Evolutionary conservation across 2,113 vertebrate species (phyloP), one percentile per base, ranked within the genome.

Genomic region (Cardinalis cardinalis): DNA sequence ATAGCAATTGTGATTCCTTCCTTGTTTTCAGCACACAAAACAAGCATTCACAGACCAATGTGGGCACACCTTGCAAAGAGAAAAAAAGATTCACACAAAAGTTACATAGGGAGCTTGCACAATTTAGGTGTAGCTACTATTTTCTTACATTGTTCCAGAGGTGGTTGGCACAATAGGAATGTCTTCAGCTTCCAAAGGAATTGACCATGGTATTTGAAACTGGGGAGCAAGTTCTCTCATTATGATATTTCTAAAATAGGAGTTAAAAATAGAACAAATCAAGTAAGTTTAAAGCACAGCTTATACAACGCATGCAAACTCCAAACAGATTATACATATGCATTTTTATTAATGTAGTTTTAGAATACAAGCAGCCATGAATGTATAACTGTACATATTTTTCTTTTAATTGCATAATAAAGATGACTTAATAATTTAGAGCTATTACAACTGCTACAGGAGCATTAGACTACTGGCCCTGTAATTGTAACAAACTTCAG

Each of bases 111-210:
- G 9, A 73, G 21, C 59, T 88, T n/a, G 24, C 5, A 55, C 10
- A 89, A 85, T 84, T 75, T 58, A 79, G 38, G n/a, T 26, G 36
- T 51, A 93, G 74, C 44, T 53, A 61, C 55, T 51, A 74, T 58
- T 90, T 81, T 95, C 98, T 96, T 97, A 99, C 98, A 99, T 99
- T 85, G 98, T 99, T 84, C 98, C 98, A 81, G 98, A 99, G 64
- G 98, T 99, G 48, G 98, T 99, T 93, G 98, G 98, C 69, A 99
- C 98, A 95, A 99, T 99, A 44, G 98, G 98, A 73, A 99, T 99
- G 93, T 99, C 98, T 94, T 99, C 98, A 76, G 98, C 98, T 97
- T 99, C 98, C 88, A 99, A 92, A 44, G 98, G 98, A 94, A 99
- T 98, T 3, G 98, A 99, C 98, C 98, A 99, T 2, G 98, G 98